A percentile compares a stretch with the other conserved stretches of the same genome.
phyloP scores from a whole-genome alignment of 2,113 vertebrate genomes.

The Mobula birostris region DNA sequence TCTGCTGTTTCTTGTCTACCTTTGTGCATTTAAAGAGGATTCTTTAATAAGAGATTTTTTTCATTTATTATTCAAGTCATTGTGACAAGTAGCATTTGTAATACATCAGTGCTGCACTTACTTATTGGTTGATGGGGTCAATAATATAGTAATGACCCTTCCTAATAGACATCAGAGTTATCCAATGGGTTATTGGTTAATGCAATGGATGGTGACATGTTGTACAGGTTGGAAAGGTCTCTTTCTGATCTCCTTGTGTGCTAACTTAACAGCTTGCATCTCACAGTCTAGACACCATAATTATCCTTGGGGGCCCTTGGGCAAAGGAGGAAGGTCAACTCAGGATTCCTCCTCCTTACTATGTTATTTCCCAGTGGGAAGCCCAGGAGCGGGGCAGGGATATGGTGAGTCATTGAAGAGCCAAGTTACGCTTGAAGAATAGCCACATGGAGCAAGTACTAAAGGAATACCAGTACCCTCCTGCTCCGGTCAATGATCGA shows the following conservation, averaged over 20 bases:
- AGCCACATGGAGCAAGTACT: not conserved
- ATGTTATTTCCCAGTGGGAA: not conserved
- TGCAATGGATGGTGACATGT: not conserved
- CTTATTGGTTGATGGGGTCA: not conserved
- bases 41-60: not conserved
- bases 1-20: not conserved
- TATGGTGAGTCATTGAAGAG: not conserved
- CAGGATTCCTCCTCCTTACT: not conserved
- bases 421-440: constrained; percentile 9
- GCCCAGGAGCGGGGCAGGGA: not conserved
- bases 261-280: not conserved
- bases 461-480: not conserved
- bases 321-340: not conserved
- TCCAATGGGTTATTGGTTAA: not conserved
- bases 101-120: not conserved
- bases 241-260: not conserved
- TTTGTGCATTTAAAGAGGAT: not conserved
- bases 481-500: not conserved
- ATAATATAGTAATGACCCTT: not conserved
- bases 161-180: not conserved
- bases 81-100: not conserved
- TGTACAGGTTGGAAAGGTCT: not conserved
- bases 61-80: not conserved
- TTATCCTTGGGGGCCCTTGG: not conserved
- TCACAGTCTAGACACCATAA: not conserved